Base-by-base conservation (phyloP, 2,113 vertebrate species). In the Halichoerus grypus region DNA sequence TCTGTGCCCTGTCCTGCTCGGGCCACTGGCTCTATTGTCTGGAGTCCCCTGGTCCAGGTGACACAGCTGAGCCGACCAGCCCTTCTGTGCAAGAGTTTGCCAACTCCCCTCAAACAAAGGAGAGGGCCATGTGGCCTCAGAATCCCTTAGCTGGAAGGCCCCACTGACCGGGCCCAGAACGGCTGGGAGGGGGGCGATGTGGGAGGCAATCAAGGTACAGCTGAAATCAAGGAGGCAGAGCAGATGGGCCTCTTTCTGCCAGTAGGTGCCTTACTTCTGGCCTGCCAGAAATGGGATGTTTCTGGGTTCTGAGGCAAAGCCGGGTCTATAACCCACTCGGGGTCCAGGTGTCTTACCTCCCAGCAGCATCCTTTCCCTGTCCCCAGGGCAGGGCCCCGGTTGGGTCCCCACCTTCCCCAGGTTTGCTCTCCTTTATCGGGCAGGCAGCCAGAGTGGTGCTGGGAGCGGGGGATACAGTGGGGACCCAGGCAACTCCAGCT, bases 1-100 rank as follows among this genome's bases (percentile, higher is more conserved):
- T 21, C 91, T 74, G 94, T 93, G 91, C 90, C 82, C 94, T 90
- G 88, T 89, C 84, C 42, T 21, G 90, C 90, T 51, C 0, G 5
- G 83, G 79, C 93, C 91, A 76, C 93, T 96, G 90, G 95, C 94
- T 82, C 96, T 76, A 97, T 98, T 98, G 97, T 98, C 94, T 86
- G 65, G 49, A 53, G 72, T 90, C n/a, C 65, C 51, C 72, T 96
- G 82, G 94, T 33, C 77, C 95, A 97, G 96, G 96, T 97, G 97
- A 97, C 88, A 85, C 76, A 94, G 90, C 97, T 77, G 85, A 95
- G 83, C 74, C 95, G 85, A 79, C 24, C 15, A 42, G 46, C 53
- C 53, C 51, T 87, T 93, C 89, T 82, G 72, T 83, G 69, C 69
- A 61, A 76, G 87, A 76, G 13, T 71, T 72, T 95, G 42, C 19